Evolutionary conservation across 2,113 vertebrate genomes (phyloP).

Genomic region (Carassius gibelio): DNA sequence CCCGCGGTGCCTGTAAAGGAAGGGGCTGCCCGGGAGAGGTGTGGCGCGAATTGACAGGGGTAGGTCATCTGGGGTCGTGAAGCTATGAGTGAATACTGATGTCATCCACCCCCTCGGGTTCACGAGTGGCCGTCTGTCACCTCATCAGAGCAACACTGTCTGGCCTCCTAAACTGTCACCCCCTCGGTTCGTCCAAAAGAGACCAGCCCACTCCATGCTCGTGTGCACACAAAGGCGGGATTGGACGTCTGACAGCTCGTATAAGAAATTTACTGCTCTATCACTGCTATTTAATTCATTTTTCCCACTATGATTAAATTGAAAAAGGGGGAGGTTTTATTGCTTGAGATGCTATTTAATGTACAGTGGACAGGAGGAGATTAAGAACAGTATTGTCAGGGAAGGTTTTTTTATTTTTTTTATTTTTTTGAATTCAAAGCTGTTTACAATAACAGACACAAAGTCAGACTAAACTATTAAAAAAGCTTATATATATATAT

Average conservation of each 20-base stretch:
- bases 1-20: slow-evolving; percentile 57
- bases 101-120: slow-evolving; percentile 14
- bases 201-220: slow-evolving; percentile 15
- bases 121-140: slow-evolving; percentile 35
- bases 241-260: slow-evolving; percentile 56
- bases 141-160: slow-evolving; percentile 48
- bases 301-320: slow-evolving; percentile 59
- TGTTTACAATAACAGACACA: background rate
- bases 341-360: slow-evolving; percentile 40
- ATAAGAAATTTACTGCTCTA: slow-evolving; percentile 64
- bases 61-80: slow-evolving; percentile 51
- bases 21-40: slow-evolving; percentile 11
- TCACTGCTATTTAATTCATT: slow-evolving; percentile 60
- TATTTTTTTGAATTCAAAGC: background rate
- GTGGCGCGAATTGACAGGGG: slow-evolving; percentile 32
- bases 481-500: no score
- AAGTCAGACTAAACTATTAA: background rate
- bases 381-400: slow-evolving; percentile 45
- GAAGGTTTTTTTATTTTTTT: slow-evolving; percentile 3
- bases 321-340: slow-evolving; percentile 54
- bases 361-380: slow-evolving; percentile 48
- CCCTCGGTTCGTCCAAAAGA: slow-evolving; percentile 4
- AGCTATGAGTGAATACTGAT: slow-evolving; percentile 58
- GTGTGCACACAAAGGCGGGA: slow-evolving; percentile 17
- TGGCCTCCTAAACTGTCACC: slow-evolving; percentile 50